Evolutionary conservation across 2,888 invertebrate species (phyloP), one percentile per base, ranked within the genome.

Genomic region (Leptogaster cylindrica): DNA sequence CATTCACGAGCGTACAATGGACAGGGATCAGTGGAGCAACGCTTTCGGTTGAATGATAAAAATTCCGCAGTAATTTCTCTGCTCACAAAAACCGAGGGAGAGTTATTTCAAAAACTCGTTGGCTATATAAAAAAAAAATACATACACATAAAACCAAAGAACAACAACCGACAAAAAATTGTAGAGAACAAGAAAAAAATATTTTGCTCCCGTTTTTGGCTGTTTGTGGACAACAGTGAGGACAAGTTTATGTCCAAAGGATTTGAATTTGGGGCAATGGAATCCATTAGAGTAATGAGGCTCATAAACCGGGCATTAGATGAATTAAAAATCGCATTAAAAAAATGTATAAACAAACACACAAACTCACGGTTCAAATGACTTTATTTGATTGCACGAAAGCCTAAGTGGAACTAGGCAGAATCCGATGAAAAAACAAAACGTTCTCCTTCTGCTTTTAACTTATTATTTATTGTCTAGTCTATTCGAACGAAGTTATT

Each of bases 31-130:
- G n/a, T n/a, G n/a, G n/a, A n/a, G 16, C 14, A 16, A 28, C 33
- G 52, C 52, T 52, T 52, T 52, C 33, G 52, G 52, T 28, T 20
- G n/a, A 52, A 52, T 52, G 52, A 52, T 52, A 52, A 52, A 52
- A 52, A 52, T 31, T 16, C 18, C 31, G 16, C 52, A 52, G 52
- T 52, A 52, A 52, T 52, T 52, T 52, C 31, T 52, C 52, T 14
- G 31, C 33, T 52, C 52, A 52, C 28, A 52, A 52, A 52, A 31
- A 33, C 52, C 27, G 16, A 20, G n/a, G n/a, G n/a, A n/a, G 46
- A 12, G 50, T 50, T 28, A 23, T 50, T 50, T 28, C 7, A 5
- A 23, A 6, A 46, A 7, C 16, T 4, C 27, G 20, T 23, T n/a
- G 48, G 10, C 28, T 50, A n/a, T 7, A 39, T n/a, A 10, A 39